These are phyloP conservation scores for Spinus pinus DNA, from an alignment of 2,797 vertebrate genomes.

Conservation along the genomic window DNA sequence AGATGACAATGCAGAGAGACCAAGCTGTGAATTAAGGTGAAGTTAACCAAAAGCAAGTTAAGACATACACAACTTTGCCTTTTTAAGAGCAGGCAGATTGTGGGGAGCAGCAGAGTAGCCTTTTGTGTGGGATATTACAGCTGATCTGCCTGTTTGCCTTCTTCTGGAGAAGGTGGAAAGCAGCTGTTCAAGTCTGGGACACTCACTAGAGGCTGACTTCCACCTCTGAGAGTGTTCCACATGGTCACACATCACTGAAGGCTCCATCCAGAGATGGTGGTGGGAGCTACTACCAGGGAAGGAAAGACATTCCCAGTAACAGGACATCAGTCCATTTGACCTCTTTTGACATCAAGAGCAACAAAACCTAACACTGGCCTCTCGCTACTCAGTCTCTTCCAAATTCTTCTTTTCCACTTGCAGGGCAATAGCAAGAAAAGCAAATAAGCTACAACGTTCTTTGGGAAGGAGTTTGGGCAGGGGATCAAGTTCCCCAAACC, in stretches of 20 bases:
- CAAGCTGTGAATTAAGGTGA: not conserved
- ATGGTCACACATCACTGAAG: not conserved
- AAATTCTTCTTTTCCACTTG: not conserved
- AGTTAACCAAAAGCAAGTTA: not conserved
- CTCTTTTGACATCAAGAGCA: not conserved
- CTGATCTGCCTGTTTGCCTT: not conserved
- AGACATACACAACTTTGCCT: not conserved
- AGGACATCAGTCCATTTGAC: not conserved
- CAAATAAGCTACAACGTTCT: not conserved
- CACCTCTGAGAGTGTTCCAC: not conserved
- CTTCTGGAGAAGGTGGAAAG: not conserved
- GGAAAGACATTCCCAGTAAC: not conserved
- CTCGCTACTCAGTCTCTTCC: not conserved
- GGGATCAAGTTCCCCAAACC: not conserved
- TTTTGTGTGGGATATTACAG: not conserved
- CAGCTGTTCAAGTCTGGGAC: not conserved
- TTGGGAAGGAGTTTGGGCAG: not conserved
- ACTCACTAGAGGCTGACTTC: not conserved
- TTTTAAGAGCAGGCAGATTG: not conserved
- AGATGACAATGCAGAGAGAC: not conserved
- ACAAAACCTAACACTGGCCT: not conserved
- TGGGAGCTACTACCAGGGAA: not conserved
- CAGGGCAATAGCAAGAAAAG: not conserved
- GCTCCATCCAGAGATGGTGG: not conserved
- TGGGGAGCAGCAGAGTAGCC: not conserved